These are phyloP conservation scores for Oxyura jamaicensis DNA, from an alignment of 2,113 vertebrate species.

Conservation along the genomic window DNA sequence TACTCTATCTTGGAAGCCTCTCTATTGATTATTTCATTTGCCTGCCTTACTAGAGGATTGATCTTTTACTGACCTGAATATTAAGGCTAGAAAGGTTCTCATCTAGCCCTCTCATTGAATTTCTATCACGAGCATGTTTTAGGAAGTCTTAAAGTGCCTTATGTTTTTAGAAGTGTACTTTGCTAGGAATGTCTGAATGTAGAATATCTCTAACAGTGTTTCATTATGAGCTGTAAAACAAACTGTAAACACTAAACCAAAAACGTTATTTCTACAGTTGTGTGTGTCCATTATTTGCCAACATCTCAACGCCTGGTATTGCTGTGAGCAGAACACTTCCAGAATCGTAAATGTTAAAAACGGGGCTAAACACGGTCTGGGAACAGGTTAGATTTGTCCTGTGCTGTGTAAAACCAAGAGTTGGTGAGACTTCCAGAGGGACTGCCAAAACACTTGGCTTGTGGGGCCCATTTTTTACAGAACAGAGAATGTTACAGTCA, in stretches of 20 bases:
- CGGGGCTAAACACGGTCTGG: accelerated
- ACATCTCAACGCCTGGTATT: neutral
- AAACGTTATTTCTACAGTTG: slow-evolving; percentile 29
- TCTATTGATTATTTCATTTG: slow-evolving; percentile 41
- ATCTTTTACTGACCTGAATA: slow-evolving; percentile 32
- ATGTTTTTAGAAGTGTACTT: slow-evolving; percentile 62
- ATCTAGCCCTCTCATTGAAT: slow-evolving; percentile 8
- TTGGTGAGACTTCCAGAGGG: neutral
- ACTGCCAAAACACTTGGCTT: neutral
- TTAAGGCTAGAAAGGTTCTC: slow-evolving; percentile 9
- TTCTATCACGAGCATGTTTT: slow-evolving; percentile 46
- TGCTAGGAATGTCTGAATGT: slow-evolving; percentile 56
- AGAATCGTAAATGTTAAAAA: neutral
- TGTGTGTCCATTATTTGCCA: neutral
- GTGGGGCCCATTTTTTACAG: neutral
- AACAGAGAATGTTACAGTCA: neutral
- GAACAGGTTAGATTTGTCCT: neutral
- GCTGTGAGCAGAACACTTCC: neutral
- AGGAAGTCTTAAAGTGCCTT: slow-evolving; percentile 69
- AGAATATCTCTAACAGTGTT: slow-evolving; percentile 57
- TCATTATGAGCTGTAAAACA: slow-evolving; percentile 64
- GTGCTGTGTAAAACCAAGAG: neutral
- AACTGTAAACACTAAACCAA: slow-evolving; percentile 60
- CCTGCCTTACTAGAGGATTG: slow-evolving; percentile 26
- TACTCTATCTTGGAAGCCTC: slow-evolving; percentile 41